Evolutionary conservation across 1,140 invertebrate genomes (phyloP), one percentile per base, ranked within the genome.

Genomic region (Bombus pascuorum): DNA sequence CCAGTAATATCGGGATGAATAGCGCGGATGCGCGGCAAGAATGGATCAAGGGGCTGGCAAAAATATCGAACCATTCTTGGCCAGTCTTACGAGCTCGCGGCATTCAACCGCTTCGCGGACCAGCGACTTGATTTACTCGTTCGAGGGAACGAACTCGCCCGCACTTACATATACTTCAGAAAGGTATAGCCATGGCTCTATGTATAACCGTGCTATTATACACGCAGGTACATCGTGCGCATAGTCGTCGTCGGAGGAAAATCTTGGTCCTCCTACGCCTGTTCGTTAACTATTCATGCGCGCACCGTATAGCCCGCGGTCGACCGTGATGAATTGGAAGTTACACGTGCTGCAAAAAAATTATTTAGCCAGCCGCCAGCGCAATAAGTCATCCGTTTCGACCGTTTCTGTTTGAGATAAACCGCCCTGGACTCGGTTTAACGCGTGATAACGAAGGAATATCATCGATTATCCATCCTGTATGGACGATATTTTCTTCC

Each of bases 121-220:
- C 87, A 82, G 81, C 86, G 87, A 81, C 86, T 91, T 89, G 90
- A 91, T 91, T 91, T 91, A 91, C 88, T 91, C 87, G 86, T 91
- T 89, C 87, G 87, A 91, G 90, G 86, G 87, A 91, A 91, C 83
- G 81, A 91, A 91, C 90, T 89, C 88, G 87, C 87, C 83, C 87
- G 85, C 85, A 28, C 83, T 84, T 83, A 59, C 76, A 68, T 72
- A 57, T 65, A 71, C 82, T 73, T 83, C 59, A 80, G 80, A 81
- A 73, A 73, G 68, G 53, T 66, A 83, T 83, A 75, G 18, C 39
- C 70, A 13, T 18, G 42, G 71, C 59, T 83, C 81, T 76, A 83
- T 83, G 81, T 83, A 83, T 83, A 83, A 83, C 72, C 81, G 73
- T 22, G 81, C 80, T 77, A 86, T 86, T 86, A 86, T 86, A 83